phyloP scores from a whole-genome alignment of 2,113 vertebrate genomes.

The Atlantisia rogersi region DNA sequence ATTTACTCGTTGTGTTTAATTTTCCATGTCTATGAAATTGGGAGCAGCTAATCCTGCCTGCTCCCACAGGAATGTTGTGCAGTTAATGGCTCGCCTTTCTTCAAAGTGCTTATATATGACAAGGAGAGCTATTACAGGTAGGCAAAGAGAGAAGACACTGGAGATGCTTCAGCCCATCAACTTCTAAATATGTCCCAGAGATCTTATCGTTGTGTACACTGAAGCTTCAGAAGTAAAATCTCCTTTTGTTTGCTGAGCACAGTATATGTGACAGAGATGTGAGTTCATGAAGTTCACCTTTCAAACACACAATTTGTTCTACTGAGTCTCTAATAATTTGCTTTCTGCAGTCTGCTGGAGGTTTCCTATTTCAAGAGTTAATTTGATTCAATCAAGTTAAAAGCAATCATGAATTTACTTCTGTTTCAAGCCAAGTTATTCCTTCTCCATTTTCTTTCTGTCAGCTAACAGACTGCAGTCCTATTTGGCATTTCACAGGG shows the following conservation, averaged over 20 bases:
- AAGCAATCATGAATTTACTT: not conserved
- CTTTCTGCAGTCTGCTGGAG: not conserved
- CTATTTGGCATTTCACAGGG: not conserved
- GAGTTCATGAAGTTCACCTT: not conserved
- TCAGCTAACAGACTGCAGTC: not conserved
- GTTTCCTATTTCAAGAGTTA: conserved; percentile 10
- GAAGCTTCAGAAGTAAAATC: conserved; percentile 11
- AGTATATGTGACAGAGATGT: not conserved
- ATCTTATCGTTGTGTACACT: not conserved
- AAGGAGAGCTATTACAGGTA: not conserved
- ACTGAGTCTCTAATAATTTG: not conserved
- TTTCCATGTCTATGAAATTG: not conserved
- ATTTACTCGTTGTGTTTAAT: not conserved
- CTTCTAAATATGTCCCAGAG: not conserved
- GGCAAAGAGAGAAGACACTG: not conserved
- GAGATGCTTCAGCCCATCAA: not conserved
- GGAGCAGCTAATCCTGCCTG: not conserved
- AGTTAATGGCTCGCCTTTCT: not conserved
- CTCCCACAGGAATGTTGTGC: not conserved
- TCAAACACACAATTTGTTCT: conserved; percentile 8
- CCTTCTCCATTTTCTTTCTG: not conserved
- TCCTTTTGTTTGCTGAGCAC: conserved; percentile 20
- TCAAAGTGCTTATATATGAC: not conserved
- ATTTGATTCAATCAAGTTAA: not conserved
- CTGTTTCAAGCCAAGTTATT: not conserved